Base-by-base conservation (phyloP, 2,888 invertebrate species). In the Polydrusus cervinus region DNA sequence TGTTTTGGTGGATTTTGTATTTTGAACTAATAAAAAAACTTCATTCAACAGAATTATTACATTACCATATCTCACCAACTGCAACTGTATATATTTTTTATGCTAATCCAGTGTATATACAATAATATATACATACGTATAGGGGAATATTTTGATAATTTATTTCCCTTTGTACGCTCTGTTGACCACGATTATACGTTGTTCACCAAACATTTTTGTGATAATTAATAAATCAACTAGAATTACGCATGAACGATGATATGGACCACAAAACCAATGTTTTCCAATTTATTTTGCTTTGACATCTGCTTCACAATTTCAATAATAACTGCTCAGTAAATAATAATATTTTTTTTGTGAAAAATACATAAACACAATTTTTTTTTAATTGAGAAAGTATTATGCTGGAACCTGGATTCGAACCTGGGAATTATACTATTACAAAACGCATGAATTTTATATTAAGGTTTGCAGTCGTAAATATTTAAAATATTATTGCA, bases 181-280 rank as follows among this genome's bases (percentile, higher is more conserved):
- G 51, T 18, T 74, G 68, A 49, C 18, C 64, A 43, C 25, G 55
- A 51, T 47, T 61, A 13, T 40, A 18, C 60, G 14, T 69, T 62
- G 18, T 43, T 18, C 72, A 65, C 65, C 60, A 72, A 67, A 66
- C 47, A 64, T 69, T 61, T 74, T 74, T 49, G 64, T 25, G 10
- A 62, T 61, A 74, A 69, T 74, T 68, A 47, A 74, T 74, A 74
- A 64, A 74, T 74, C 74, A 74, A 74, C 62, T 30, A 10, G 55
- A 57, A 66, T 53, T 72, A 60, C 55, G 57, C 53, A 60, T 20
- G 18, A 64, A 25, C 45, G 45, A 16, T 38, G 49, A 71, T 66
- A 55, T 64, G 25, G 43, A 61, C 16, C 38, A 71, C 34, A 47
- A 61, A 71, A 61, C 16, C 43, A 38, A 18, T 61, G 51, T 71